phyloP scores from a whole-genome alignment of 2,113 vertebrate species.

The Trachemys scripta region DNA sequence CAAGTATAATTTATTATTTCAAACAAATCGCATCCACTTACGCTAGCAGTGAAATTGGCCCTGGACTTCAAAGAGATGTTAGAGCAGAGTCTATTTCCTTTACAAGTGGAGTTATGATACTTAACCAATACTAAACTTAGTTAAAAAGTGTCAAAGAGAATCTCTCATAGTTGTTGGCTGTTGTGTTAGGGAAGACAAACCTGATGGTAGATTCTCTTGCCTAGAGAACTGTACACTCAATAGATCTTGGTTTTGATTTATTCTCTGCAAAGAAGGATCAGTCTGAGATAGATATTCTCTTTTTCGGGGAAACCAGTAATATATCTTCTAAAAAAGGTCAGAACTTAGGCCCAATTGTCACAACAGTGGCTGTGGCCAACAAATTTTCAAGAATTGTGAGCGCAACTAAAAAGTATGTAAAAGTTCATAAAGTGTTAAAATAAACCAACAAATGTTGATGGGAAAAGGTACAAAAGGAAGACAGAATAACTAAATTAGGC shows the following conservation, averaged over 20 bases:
- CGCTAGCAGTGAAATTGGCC: neutral
- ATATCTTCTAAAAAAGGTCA: neutral
- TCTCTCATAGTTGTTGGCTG: conserved; percentile 19
- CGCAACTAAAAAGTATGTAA: neutral
- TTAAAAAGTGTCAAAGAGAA: neutral
- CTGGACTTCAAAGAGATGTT: neutral
- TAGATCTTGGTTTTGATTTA: conserved; percentile 13
- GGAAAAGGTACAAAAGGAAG: neutral
- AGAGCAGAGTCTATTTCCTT: neutral
- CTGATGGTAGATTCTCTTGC: conserved; percentile 14
- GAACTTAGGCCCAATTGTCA: neutral
- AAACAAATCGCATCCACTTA: neutral
- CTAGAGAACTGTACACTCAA: neutral
- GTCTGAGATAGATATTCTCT: conserved; percentile 19
- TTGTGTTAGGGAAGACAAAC: conserved; percentile 11
- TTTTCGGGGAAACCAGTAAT: neutral
- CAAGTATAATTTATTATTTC: neutral
- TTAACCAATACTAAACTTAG: conserved; percentile 1
- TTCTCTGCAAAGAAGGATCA: conserved; percentile 36
- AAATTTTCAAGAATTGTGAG: neutral
- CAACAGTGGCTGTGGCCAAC: too few relatives aligned
- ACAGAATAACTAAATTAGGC: neutral
- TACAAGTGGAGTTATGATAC: neutral
- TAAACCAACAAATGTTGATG: neutral
- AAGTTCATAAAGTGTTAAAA: neutral